Percentiles rank a stretch among this genome's conserved stretches.
Conservation (phyloP, 2,113 vertebrate genomes). For the Ammodytes dubius region DNA sequence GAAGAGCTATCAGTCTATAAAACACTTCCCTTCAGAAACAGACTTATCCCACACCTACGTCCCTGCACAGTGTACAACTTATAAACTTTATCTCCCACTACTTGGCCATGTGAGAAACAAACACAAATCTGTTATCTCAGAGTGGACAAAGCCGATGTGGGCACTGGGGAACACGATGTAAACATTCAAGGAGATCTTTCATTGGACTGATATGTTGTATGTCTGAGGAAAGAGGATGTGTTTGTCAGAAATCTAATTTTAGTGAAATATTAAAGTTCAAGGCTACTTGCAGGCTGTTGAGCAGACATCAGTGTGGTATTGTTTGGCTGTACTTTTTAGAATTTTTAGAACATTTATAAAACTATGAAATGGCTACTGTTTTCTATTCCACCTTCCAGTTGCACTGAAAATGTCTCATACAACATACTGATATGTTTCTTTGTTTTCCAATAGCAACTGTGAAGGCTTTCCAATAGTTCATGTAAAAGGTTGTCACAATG, state of each 20-base stretch:
- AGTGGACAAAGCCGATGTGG: conserved; percentile 29
- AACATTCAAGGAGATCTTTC: conserved; percentile 27
- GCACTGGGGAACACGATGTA: conserved; percentile 21
- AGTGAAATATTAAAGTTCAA: background rate
- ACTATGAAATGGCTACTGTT: too few species aligned
- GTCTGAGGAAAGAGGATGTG: conserved; percentile 11
- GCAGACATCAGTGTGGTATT: too few species aligned
- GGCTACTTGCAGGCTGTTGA: too few species aligned
- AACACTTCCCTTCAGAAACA: conserved; percentile 75
- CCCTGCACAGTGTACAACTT: conserved; percentile 25
- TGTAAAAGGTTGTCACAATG: too few species aligned
- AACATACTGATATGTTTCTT: too few species aligned
- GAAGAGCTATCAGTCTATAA: conserved; percentile 65
- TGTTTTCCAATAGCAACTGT: too few species aligned
- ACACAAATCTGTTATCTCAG: conserved; percentile 52
- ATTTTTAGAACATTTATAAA: too few species aligned
- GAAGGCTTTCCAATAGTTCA: too few species aligned
- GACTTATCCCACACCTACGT: conserved; percentile 71
- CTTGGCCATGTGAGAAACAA: conserved; percentile 42
- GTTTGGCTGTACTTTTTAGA: too few species aligned
- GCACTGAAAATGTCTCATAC: too few species aligned
- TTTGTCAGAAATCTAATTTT: conserved; percentile 22
- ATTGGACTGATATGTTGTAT: background rate
- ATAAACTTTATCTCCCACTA: conserved; percentile 40
- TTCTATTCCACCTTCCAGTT: too few species aligned